Evolutionary conservation across 1,140 invertebrate species (phyloP), one percentile per base, ranked within the genome.

Genomic region (Dendroctonus ponderosae): DNA sequence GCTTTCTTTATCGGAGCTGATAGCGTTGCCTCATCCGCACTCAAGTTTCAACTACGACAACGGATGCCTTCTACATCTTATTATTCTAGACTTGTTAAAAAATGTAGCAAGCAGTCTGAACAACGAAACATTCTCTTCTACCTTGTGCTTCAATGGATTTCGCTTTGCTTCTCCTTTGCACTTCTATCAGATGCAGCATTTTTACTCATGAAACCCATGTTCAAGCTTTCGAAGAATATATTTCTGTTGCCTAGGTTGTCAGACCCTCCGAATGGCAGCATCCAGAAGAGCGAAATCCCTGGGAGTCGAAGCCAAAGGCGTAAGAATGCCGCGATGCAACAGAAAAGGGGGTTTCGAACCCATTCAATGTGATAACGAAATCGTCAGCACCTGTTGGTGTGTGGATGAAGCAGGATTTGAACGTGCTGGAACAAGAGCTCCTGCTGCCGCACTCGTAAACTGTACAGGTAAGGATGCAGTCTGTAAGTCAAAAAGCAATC

Each of bases 351-450:
- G 87, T 64, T 94, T 92, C 71, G 89, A 91, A 74, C 80, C 82
- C 37, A 81, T 93, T 11, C 91, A 94, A 76, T 93, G 91, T 73
- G 83, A 85, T 41, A 85, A 86, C 42, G 83, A 84, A 41, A 83
- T 84, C 40, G 81, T 85, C 51, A 85, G 82, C 67, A 81, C 81
- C n/a, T 93, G 91, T 74, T 94, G 89, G 89, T 93, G 91, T 74
- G 89, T 93, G 5, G 89, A 93, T 74, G 81, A 86, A 63, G 83
- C 87, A 53, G 91, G 92, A 0, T 87, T 86, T 70, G 91, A 93
- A 80, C 68, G 91, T 26, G 82, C 89, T 0, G 91, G 91, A 42
- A 93, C 91, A 0, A 80, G 89, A 42, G 89, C 86, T 0, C 79
- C 84, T 4, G 83, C 82, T 2, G 82, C 85, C 7, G 79, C 81